phyloP scores from a whole-genome alignment of 2,797 vertebrate species.

The Sitta carolinensis region DNA sequence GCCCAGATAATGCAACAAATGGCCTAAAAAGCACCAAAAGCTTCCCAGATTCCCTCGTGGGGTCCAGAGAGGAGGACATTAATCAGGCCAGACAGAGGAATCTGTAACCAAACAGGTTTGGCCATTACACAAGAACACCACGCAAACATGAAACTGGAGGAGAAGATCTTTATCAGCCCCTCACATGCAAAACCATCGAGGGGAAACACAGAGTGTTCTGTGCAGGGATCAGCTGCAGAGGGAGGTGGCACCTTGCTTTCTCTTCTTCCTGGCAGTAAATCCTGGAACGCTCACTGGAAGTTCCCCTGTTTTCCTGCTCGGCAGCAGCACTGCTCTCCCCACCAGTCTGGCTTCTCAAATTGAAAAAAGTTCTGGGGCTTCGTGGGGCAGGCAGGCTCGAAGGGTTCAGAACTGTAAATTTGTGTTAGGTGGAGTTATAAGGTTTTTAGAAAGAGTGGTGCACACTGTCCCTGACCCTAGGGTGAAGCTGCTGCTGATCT shows the following conservation, averaged over 20 bases:
- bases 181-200: background rate
- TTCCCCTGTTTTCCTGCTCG: background rate
- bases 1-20: conserved; percentile 40
- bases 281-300: background rate
- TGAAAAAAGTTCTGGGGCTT: background rate
- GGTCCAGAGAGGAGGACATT: background rate
- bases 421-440: background rate
- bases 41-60: conserved; percentile 23
- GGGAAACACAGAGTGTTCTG: background rate
- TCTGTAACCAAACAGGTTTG: conserved; percentile 54
- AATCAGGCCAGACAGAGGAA: conserved; percentile 47
- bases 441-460: background rate
- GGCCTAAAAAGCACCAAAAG: conserved; percentile 31
- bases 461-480: rapidly evolving
- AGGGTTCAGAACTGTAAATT: background rate
- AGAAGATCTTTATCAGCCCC: conserved; percentile 59
- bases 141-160: conserved; percentile 41
- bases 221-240: background rate
- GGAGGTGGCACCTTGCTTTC: background rate
- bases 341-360: background rate
- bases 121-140: conserved; percentile 50
- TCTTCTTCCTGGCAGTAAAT: background rate
- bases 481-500: rapidly evolving
- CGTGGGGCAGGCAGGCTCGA: background rate
- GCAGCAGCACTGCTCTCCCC: background rate